Conservation (phyloP, 2,888 invertebrate species). For the Hyalella azteca region DNA sequence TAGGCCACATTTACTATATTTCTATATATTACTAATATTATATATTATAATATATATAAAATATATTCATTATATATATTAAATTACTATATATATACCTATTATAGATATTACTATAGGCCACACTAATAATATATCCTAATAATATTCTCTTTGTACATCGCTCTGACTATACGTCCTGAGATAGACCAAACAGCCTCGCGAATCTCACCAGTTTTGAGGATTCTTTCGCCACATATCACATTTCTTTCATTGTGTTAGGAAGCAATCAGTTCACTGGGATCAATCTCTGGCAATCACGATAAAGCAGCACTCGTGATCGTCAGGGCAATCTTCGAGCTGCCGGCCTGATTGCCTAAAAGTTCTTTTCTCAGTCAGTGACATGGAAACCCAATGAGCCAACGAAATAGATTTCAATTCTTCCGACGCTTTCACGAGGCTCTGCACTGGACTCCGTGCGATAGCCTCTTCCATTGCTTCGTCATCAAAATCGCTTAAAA, state of each 20-base stretch:
- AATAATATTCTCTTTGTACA: neutral
- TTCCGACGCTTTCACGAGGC: neutral
- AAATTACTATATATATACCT: no score
- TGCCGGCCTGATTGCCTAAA: slow-evolving; percentile 21
- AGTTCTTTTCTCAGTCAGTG: slow-evolving; percentile 11
- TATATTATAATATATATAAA: no score
- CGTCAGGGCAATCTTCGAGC: slow-evolving; percentile 28
- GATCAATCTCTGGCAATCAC: slow-evolving; percentile 20
- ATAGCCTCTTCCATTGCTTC: slow-evolving; percentile 1
- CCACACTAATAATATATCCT: neutral
- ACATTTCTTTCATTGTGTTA: neutral
- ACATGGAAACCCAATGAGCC: slow-evolving; percentile 23
- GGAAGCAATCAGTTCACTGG: neutral
- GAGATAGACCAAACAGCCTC: no score
- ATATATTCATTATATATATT: no score
- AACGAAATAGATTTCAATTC: slow-evolving; percentile 31
- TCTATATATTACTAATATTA: no score
- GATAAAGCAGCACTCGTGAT: neutral
- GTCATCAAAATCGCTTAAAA: neutral
- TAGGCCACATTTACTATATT: no score
- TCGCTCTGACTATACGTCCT: neutral
- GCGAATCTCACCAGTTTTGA: no score
- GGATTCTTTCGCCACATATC: neutral
- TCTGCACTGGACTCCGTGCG: neutral
- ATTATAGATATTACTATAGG: no score